Base-by-base conservation (phyloP, 2,113 vertebrate species). In the Electrona antarctica region DNA sequence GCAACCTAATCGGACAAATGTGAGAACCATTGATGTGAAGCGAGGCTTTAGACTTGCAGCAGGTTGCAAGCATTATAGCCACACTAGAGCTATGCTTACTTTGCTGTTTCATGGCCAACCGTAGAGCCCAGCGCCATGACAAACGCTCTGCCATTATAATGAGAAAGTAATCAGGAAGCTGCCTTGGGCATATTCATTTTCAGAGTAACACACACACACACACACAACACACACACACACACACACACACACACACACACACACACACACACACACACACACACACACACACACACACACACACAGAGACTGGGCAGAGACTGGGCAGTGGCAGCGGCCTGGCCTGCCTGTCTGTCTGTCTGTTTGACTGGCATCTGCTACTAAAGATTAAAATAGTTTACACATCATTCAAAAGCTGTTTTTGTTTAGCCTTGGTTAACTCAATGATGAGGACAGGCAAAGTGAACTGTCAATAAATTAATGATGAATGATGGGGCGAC, bases 131-230 rank as follows among this genome's bases (percentile, higher is more conserved):
- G 82, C 78, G 52, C 48, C 48, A 69, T 48, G 63, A 74, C 1
- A 21, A 21, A 21, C 21, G 61, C 80, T 75, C 78, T 46, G 83
- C 87, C 80, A 85, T 89, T 88, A 88, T 86, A 88, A 89, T 83
- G 66, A 69, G 86, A 76, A 87, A 66, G 87, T 92, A 93, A 92
- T 93, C 87, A 92, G 70, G 60, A 77, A 77, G 73, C 81, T 85
- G 88, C 89, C 79, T 69, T 71, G 49, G 82, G 88, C 86, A 86
- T 84, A 86, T 91, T 90, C 82, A 84, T 87, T 89, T 88, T 86
- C 87, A 89, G 21, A 21, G 21, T 21, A 21, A 21, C 21, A 21
- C 21, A 21, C 21, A 21, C 21, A 21, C n/a, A n/a, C n/a, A n/a
- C 86, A 83, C 86, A 88, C 77, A 81, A 71, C 77, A 68, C 67